Base-by-base conservation (phyloP, 1,140 invertebrate species). In the Heliconius melpomene region DNA sequence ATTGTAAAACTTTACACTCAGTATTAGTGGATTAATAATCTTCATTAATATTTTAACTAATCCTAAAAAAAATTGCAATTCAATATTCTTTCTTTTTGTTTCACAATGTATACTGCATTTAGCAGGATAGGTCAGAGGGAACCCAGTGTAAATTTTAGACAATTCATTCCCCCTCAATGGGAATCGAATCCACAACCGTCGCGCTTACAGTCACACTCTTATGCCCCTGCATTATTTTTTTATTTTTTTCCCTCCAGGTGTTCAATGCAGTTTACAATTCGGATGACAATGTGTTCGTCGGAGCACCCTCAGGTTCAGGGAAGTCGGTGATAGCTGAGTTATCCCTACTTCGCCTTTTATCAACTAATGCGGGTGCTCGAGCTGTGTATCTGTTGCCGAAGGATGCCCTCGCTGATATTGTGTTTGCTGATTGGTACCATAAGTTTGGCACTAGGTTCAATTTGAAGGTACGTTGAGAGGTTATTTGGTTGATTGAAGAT, bases 181-280 rank as follows among this genome's bases (percentile, higher is more conserved):
- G 50, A 52, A 20, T 52, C 50, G 50, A 20, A 52, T 18, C 50
- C 18, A 2, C 1, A 52, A 52, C 7, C 50, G 7, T 20, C 50
- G 6, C 50, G 7, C 2, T 52, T 20, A 36, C 32, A 36, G 32
- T 36, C 6, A 36, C 32, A 36, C 32, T 36, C 32, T 36, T 1
- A 52, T 52, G 2, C 20, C 40, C 5, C 13, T 46, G 0, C 11
- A 0, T 20, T 52, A 7, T 18, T 52, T 52, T 52, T 52, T 20
- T 2, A 7, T 70, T 23, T 29, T 57, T 57, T 23, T 2, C 8
- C 11, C 8, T 6, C 26, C 60, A 95, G 93, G 99, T 99, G 7
- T 99, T 99, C 91, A 99, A 99, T 92, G 98, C 99, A 0, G 97
- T 99, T 1, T 99, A 99, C 93, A 99, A 99, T 94, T 98, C 97